These are phyloP conservation scores for Neoseiulus cucumeris DNA, from an alignment of 1,140 invertebrate species.

Conservation along the genomic window DNA sequence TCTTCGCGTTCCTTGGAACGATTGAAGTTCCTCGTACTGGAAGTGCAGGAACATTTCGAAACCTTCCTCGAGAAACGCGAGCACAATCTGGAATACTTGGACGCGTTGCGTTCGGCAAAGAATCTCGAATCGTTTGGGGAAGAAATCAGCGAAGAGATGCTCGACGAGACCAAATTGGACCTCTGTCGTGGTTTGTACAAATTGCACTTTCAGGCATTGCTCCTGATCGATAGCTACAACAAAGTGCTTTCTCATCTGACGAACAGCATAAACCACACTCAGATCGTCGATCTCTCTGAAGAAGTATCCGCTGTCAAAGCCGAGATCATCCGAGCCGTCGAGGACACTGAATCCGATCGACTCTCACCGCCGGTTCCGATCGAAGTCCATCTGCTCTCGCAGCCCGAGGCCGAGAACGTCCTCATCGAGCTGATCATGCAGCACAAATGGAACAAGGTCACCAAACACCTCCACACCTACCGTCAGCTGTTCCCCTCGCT, in stretches of 20 bases:
- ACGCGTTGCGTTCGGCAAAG: conserved; percentile 46
- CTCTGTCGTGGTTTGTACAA: conserved; percentile 68
- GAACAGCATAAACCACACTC: conserved; percentile 28
- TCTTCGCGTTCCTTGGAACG: conserved; percentile 43
- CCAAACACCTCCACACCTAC: conserved; percentile 40
- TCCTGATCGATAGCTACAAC: conserved; percentile 72
- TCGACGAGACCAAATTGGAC: conserved; percentile 41
- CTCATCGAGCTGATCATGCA: conserved; percentile 40
- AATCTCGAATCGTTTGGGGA: conserved; percentile 49
- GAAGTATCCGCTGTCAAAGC: conserved; percentile 25
- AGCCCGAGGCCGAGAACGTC: conserved; percentile 34
- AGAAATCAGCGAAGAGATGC: conserved; percentile 30
- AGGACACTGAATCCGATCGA: conserved; percentile 28
- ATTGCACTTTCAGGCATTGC: conserved; percentile 72
- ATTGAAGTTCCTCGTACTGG: conserved; percentile 68
- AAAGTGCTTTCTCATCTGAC: conserved; percentile 56
- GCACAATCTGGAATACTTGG: conserved; percentile 59
- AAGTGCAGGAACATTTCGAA: conserved; percentile 82
- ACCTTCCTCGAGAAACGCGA: conserved; percentile 79
- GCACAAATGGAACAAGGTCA: conserved; percentile 40
- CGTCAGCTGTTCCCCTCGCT: conserved; percentile 40
- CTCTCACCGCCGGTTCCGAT: conserved; percentile 28
- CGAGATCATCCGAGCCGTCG: conserved; percentile 24
- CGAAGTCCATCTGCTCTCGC: conserved; percentile 26
- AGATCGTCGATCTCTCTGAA: conserved; percentile 27